These are phyloP conservation scores for Tenthredo scrophulariae DNA, from an alignment of 2,888 invertebrate genomes.

Conservation along the genomic window DNA sequence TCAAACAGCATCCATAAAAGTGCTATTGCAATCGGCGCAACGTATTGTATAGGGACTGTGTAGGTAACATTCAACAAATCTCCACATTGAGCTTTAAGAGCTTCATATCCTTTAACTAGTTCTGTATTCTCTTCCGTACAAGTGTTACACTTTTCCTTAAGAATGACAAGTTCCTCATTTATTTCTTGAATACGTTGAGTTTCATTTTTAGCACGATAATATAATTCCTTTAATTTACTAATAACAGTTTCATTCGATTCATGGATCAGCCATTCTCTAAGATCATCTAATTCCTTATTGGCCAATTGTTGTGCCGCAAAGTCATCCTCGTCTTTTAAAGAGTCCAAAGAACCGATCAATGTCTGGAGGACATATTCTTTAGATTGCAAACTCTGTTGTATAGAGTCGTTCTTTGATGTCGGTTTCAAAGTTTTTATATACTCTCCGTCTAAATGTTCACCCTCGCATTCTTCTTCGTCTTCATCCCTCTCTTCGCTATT, in stretches of 20 bases:
- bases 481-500: constrained; percentile 60
- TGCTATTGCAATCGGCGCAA: constrained; percentile 82
- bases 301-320: constrained; percentile 66
- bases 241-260: constrained; percentile 69
- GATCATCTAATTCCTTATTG: constrained; percentile 68
- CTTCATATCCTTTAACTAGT: constrained; percentile 82
- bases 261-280: constrained; percentile 71
- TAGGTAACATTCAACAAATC: constrained; percentile 81
- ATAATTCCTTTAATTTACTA: constrained; percentile 68
- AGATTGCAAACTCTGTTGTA: constrained; percentile 62
- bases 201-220: constrained; percentile 73
- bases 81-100: constrained; percentile 82
- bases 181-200: constrained; percentile 83
- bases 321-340: constrained; percentile 65
- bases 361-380: constrained; percentile 68
- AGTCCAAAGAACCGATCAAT: constrained; percentile 67
- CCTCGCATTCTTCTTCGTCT: constrained; percentile 55
- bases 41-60: constrained; percentile 81
- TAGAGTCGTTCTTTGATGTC: constrained; percentile 61
- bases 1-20: constrained; percentile 82
- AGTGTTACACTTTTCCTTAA: constrained; percentile 87
- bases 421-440: constrained; percentile 72
- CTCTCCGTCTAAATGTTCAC: constrained; percentile 66
- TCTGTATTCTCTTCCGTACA: constrained; percentile 83
- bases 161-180: constrained; percentile 86